Conservation (phyloP, 2,888 invertebrate genomes). For the Herminia tarsipennalis region DNA sequence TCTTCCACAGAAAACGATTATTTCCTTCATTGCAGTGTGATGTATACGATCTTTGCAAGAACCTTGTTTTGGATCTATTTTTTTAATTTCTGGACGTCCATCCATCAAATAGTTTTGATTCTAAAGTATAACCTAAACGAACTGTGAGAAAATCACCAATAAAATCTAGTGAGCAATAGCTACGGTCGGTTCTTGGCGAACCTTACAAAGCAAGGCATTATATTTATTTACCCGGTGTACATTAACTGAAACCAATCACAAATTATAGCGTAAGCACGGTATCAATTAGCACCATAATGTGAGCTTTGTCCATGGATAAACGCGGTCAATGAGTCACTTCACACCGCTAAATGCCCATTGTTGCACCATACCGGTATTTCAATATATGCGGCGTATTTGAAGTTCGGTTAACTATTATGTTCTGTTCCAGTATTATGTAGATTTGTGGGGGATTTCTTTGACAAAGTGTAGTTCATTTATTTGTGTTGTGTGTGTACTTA, state of each 20-base stretch:
- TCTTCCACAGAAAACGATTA: too few species aligned
- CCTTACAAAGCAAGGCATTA: conserved; percentile 31
- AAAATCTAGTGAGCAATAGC: not conserved
- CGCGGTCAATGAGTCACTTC: conserved; percentile 46
- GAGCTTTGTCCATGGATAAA: conserved; percentile 45
- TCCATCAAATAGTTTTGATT: not conserved
- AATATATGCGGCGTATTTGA: conserved; percentile 13
- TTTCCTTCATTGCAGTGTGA: too few species aligned
- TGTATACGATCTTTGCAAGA: too few species aligned
- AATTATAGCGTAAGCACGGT: conserved; percentile 41
- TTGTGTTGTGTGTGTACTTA: too few species aligned
- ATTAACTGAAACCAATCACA: conserved; percentile 49
- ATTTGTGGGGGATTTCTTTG: too few species aligned
- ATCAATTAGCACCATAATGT: conserved; percentile 44
- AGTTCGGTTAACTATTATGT: not conserved
- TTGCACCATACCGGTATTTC: conserved; percentile 28
- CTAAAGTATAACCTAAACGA: not conserved
- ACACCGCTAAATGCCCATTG: conserved; percentile 40
- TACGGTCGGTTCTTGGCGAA: not conserved
- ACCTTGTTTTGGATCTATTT: too few species aligned
- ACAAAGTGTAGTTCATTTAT: too few species aligned
- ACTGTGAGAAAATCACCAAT: conserved; percentile 8
- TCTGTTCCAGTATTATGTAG: too few species aligned
- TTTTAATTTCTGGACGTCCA: too few species aligned
- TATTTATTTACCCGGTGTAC: conserved; percentile 41